Evolutionary conservation across 2,113 vertebrate species (phyloP).

Genomic region (Seriola quinqueradiata): DNA sequence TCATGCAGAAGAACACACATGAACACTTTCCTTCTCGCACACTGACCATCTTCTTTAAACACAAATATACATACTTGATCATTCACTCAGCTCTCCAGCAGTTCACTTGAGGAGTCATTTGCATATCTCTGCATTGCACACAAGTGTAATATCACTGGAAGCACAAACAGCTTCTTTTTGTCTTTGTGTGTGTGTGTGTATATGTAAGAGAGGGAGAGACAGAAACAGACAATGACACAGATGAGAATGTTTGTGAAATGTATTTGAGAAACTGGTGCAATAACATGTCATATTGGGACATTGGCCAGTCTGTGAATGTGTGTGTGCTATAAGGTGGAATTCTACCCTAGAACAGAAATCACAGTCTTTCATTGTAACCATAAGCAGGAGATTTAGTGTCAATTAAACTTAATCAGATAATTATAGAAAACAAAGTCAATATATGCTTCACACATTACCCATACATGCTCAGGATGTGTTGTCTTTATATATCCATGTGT

Average conservation of each 20-base stretch:
- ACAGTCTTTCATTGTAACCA: not conserved
- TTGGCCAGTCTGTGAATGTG: not conserved
- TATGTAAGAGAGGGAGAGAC: not conserved
- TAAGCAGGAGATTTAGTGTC: not conserved
- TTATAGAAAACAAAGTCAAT: not conserved
- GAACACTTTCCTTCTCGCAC: not conserved
- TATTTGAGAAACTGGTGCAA: conserved; percentile 36
- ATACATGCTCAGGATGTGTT: not conserved
- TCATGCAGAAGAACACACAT: conserved; percentile 21
- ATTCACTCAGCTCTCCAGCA: conserved; percentile 22
- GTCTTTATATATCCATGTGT: not conserved
- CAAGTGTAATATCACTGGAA: conserved; percentile 44
- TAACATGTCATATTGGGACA: conserved; percentile 35
- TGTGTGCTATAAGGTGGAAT: not conserved
- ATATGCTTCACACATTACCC: not conserved
- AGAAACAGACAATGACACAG: not conserved
- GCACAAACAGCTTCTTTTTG: conserved; percentile 11
- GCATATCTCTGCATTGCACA: conserved; percentile 78
- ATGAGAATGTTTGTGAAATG: conserved; percentile 10
- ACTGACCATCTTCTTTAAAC: not conserved
- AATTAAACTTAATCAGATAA: not conserved
- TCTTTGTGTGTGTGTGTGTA: not conserved
- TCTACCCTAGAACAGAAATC: not conserved
- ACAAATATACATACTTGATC: conserved; percentile 39
- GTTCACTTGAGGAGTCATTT: conserved; percentile 69